Base-by-base conservation (phyloP, 2,888 invertebrate species). In the Oscheius onirici region DNA sequence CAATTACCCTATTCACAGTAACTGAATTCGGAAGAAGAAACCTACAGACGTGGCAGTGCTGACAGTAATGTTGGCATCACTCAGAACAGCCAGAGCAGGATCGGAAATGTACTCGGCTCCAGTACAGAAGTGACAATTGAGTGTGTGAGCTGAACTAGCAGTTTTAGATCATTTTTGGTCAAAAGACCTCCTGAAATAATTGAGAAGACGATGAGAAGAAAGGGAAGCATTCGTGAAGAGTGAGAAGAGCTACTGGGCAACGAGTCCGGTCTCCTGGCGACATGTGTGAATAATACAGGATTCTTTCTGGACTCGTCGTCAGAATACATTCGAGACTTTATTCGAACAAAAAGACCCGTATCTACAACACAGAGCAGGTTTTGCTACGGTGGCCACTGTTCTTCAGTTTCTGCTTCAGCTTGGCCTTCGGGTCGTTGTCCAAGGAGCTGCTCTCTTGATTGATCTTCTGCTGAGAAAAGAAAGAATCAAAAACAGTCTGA, bases 361-460 rank as follows among this genome's bases (percentile, higher is more conserved):
- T 83, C 73, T 34, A 84, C 55, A 84, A 60, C 44, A 84, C 69
- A 10, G 70, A 17, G 69, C 84, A 84, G 24, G 84, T 81, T 63
- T 83, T 84, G 66, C 81, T 82, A 24, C 80, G 77, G 51, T 76
- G 75, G 22, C 80, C 43, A 54, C 44, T 10, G 34, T 51, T 17
- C 60, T 60, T 24, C 43, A 26, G 46, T 72, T 58, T 41, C 71
- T 71, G 49, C 8, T 54, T 60, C 6, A 60, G 60, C 1, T 43
- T 52, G 1, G 61, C 67, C 26, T 70, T 71, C 15, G 66, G 41
- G 17, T 57, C 34, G 6, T 65, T 61, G 1, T 52, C 51, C 1
- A 70, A 46, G 6, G 55, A 40, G 13, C 61, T 49, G 11, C 58
- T 55, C 3, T 68, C 71, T 8, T 55, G 57, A 5, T 68, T 69